Percentiles rank a stretch among this genome's conserved stretches.
Conservation (phyloP, 2,888 invertebrate species). For the Adelognathus sp. region DNA sequence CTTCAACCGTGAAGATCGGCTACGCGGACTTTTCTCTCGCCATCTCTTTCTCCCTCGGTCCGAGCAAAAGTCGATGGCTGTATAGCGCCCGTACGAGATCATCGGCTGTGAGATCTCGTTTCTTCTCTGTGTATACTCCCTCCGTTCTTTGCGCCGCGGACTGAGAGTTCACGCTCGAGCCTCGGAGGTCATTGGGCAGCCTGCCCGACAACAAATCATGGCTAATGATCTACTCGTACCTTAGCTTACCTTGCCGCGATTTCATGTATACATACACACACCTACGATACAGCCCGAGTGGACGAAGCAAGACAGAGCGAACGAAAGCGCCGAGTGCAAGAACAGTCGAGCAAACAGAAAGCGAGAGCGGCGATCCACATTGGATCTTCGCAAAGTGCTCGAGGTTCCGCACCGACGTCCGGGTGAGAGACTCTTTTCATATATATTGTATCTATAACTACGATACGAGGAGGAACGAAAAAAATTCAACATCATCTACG, state of each 20-base stretch:
- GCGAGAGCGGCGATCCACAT: conserved; percentile 43
- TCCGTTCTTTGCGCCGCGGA: conserved; percentile 30
- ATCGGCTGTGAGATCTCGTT: conserved; percentile 65
- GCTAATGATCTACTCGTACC: conserved; percentile 81
- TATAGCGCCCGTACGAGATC: conserved; percentile 60
- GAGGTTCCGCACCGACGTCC: conserved; percentile 49
- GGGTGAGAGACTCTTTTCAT: conserved; percentile 52
- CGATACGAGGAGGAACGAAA: conserved; percentile 25
- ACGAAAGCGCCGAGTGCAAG: conserved; percentile 39
- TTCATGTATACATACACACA: conserved; percentile 35
- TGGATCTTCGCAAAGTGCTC: conserved; percentile 49
- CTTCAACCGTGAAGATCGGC: conserved; percentile 46
- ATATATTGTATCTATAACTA: conserved; percentile 48
- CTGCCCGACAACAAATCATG: conserved; percentile 81
- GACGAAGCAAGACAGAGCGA: conserved; percentile 34
- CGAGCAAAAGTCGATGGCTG: conserved; percentile 57
- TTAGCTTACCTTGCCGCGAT: conserved; percentile 72
- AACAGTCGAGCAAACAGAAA: conserved; percentile 40
- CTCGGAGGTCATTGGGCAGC: conserved; percentile 80
- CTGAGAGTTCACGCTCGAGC: conserved; percentile 65
- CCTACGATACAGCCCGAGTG: conserved; percentile 32
- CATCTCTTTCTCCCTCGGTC: conserved; percentile 19
- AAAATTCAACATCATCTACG: conserved; percentile 25
- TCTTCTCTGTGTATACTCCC: conserved; percentile 51
- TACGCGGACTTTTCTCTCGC: conserved; percentile 28